Percentiles rank a stretch among this genome's conserved stretches.
Conservation (phyloP, 2,797 vertebrate species). For the Myotis vivesi region DNA sequence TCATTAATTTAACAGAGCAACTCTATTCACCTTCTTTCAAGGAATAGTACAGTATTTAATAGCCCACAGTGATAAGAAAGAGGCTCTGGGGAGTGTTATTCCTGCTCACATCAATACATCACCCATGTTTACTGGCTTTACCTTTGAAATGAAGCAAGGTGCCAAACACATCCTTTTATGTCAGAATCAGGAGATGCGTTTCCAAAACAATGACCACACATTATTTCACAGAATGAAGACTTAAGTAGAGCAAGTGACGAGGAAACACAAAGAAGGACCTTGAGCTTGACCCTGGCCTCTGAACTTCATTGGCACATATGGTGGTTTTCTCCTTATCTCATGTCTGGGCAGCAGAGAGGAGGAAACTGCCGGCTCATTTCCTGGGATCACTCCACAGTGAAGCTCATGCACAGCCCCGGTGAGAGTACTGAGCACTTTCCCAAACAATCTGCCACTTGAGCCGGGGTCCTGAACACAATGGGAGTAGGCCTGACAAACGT, state of each 20-base stretch:
- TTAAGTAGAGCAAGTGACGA: neutral
- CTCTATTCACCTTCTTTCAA: neutral
- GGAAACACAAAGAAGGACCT: neutral
- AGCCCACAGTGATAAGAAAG: neutral
- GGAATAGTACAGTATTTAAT: neutral
- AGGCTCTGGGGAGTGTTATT: neutral
- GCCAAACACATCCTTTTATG: neutral
- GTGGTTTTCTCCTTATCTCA: neutral
- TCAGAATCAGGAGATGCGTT: neutral
- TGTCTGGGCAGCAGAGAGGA: neutral
- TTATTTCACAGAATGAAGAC: neutral
- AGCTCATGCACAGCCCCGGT: neutral
- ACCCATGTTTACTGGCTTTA: neutral
- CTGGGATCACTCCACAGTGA: neutral
- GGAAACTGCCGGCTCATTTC: too few species aligned
- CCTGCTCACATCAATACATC: too few species aligned
- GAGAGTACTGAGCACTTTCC: neutral
- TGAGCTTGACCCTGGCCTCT: neutral
- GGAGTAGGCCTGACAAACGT: fast-evolving
- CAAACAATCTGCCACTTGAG: fast-evolving
- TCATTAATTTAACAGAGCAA: neutral
- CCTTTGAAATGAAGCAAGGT: neutral
- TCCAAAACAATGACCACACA: neutral
- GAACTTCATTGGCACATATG: neutral
- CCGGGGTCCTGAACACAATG: too few species aligned